Conservation (phyloP, 2,888 invertebrate genomes). For the Dugesia japonica region DNA sequence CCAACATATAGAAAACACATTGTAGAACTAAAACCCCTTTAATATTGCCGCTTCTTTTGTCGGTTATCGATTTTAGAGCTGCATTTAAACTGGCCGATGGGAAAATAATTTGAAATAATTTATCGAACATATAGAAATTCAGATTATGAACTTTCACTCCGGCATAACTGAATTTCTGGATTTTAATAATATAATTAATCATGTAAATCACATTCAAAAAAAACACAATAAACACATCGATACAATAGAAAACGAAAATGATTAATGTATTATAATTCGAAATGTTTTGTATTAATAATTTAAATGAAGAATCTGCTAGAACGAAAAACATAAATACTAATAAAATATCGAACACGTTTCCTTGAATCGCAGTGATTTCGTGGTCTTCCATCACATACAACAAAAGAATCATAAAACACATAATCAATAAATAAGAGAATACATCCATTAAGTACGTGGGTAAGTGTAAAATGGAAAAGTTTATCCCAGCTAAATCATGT, state of each 20-base stretch:
- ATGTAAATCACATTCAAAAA: neutral
- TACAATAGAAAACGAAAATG: neutral
- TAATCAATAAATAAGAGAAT: neutral
- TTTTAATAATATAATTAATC: neutral
- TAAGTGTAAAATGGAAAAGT: neutral
- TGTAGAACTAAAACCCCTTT: neutral
- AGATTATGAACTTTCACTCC: neutral
- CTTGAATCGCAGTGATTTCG: neutral
- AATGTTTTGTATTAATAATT: neutral
- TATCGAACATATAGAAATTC: neutral
- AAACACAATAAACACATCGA: neutral
- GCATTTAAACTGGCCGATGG: conserved; percentile 8
- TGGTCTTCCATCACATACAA: neutral
- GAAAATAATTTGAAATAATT: neutral
- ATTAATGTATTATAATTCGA: neutral
- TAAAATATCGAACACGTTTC: neutral
- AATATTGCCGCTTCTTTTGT: neutral
- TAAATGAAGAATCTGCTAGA: neutral
- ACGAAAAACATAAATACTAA: neutral
- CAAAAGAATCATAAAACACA: neutral
- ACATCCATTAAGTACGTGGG: neutral
- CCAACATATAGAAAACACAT: neutral
- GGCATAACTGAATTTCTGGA: neutral
- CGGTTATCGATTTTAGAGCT: neutral
- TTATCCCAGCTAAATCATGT: neutral